A percentile compares a stretch with the other conserved stretches of the same genome.
phyloP scores from a whole-genome alignment of 2,888 invertebrate genomes.

The Mallateleia sp. region DNA sequence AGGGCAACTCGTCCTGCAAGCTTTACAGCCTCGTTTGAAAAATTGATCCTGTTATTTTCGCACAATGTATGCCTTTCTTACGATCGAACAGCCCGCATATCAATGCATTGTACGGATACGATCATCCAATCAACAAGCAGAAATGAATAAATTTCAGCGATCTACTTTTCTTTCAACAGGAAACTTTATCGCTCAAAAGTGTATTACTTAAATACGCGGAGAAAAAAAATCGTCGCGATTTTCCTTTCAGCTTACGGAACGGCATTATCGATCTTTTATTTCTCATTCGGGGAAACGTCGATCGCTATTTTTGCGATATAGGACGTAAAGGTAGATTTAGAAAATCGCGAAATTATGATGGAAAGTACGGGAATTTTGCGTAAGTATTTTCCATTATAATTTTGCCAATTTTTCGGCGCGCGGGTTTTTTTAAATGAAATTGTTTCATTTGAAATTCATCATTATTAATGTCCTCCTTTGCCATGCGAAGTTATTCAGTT shows the following conservation, averaged over 20 bases:
- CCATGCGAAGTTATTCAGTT: constrained; percentile 38
- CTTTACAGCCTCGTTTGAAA: constrained; percentile 73
- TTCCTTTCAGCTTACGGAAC: not conserved
- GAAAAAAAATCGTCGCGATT: constrained; percentile 41
- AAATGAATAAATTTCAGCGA: constrained; percentile 72
- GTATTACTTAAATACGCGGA: constrained; percentile 38
- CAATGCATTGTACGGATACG: constrained; percentile 72
- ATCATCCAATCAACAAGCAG: constrained; percentile 73
- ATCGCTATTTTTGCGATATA: not conserved
- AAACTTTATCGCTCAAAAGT: constrained; percentile 45
- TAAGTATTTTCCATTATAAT: not conserved
- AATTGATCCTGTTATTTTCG: constrained; percentile 78
- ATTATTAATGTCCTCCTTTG: constrained; percentile 54
- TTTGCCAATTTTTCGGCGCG: constrained; percentile 4
- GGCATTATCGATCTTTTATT: not conserved
- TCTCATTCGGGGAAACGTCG: not conserved
- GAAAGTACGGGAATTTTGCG: too few species aligned
- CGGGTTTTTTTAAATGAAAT: constrained; percentile 6
- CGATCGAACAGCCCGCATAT: constrained; percentile 73
- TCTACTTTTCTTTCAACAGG: constrained; percentile 56
- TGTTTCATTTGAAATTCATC: constrained; percentile 34
- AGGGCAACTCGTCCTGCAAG: constrained; percentile 73
- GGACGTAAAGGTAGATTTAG: too few species aligned
- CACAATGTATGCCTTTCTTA: constrained; percentile 73
- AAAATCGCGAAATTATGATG: too few species aligned